Percentiles rank a stretch among this genome's conserved stretches.
Conservation (phyloP, 2,113 vertebrate genomes). For the Pelodiscus sinensis region DNA sequence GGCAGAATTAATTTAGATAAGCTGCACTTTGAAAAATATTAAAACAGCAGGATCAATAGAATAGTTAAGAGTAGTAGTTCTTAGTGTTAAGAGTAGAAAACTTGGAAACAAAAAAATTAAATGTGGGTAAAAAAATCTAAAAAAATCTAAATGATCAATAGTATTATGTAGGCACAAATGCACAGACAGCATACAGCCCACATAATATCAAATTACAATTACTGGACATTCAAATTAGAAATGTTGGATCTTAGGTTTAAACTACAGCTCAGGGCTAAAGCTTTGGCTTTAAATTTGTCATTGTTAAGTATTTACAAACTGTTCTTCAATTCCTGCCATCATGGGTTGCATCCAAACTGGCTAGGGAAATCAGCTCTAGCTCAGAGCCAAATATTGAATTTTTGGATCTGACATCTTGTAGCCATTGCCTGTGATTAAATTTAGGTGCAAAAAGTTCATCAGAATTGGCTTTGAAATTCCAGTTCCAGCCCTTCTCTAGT, state of each 20-base stretch:
- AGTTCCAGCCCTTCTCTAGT: not conserved
- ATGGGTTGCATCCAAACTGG: slow-evolving; percentile 21
- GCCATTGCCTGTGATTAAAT: not conserved
- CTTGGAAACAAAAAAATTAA: not conserved
- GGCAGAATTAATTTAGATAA: not conserved
- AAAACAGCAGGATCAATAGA: not conserved
- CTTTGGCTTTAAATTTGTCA: slow-evolving; percentile 6
- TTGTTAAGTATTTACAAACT: not conserved
- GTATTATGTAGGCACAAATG: not conserved
- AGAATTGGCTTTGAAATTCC: slow-evolving; percentile 4
- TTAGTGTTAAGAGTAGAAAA: not conserved
- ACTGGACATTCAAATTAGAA: not conserved
- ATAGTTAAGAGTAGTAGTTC: not conserved
- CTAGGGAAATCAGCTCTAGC: not conserved
- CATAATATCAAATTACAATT: not conserved
- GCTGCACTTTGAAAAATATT: not conserved
- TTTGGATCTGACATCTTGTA: not conserved
- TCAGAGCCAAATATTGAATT: slow-evolving; percentile 17
- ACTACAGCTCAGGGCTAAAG: not conserved
- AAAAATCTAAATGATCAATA: not conserved
- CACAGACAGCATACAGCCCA: not conserved
- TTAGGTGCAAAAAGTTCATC: not conserved
- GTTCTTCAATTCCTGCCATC: not conserved
- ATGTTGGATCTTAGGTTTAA: not conserved
- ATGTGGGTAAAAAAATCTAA: not conserved